Evolutionary conservation across 2,113 vertebrate genomes (phyloP).

Genomic region (Tenebrosternarchus preto): DNA sequence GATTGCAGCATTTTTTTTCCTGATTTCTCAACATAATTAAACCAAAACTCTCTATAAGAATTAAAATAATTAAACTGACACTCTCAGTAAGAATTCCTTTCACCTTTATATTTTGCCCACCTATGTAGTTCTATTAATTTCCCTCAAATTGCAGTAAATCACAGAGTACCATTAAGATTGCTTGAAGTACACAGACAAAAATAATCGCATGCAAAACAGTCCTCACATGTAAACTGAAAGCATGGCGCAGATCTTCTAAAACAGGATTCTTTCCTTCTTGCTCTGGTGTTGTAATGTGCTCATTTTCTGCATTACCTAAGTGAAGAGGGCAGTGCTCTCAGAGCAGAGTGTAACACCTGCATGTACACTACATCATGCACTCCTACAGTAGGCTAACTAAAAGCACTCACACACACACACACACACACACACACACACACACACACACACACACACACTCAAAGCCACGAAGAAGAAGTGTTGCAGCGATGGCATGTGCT

Average conservation of each 20-base stretch:
- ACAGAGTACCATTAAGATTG: constrained; percentile 33
- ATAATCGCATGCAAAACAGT: constrained; percentile 45
- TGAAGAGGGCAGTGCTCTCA: constrained; percentile 50
- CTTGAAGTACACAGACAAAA: constrained; percentile 52
- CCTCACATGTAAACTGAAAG: constrained; percentile 24
- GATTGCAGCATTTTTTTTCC: not conserved
- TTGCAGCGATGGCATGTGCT: constrained; percentile 6
- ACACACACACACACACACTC: constrained; percentile 27
- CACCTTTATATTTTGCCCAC: not conserved
- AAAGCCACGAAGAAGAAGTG: constrained; percentile 43
- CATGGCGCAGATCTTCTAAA: not conserved
- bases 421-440: constrained; percentile 6
- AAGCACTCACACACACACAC: constrained; percentile 40
- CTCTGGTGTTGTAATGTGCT: constrained; percentile 33
- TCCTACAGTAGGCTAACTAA: constrained; percentile 35
- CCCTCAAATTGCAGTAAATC: constrained; percentile 38
- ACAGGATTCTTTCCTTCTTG: constrained; percentile 47
- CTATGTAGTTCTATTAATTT: constrained; percentile 8
- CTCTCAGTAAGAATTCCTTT: not conserved
- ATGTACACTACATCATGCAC: constrained; percentile 33
- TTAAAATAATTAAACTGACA: not conserved
- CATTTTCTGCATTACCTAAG: constrained; percentile 53
- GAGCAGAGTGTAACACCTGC: constrained; percentile 47
- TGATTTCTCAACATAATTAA: not conserved
- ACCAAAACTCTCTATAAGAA: not conserved